Base-by-base conservation (phyloP, 2,113 vertebrate species). In the Ceyx cyanopectus region DNA sequence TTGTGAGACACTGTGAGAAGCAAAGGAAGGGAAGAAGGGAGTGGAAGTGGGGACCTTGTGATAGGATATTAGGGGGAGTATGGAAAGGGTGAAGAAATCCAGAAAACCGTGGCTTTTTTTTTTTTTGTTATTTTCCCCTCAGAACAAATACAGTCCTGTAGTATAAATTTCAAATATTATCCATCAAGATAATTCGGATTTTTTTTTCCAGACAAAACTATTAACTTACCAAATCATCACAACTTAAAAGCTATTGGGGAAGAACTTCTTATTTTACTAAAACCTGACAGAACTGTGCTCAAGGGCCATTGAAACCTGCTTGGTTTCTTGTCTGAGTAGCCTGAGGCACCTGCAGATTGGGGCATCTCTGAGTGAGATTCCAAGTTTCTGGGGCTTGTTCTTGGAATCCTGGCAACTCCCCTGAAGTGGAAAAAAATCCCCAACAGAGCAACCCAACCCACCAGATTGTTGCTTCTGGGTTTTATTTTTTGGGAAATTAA, bases 241-340 rank as follows among this genome's bases (percentile, higher is more conserved):
- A 86, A 54, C 40, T 12, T 58, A 60, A 67, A 56, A 74, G 16
- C 30, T 89, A 6, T 43, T 72, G 18, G 29, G 21, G 48, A 89
- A 30, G 37, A 86, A 65, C 0, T 1, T 82, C 40, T 76, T 43
- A 51, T 66, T 85, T 79, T 75, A 43, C 50, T 75, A 67, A 81
- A 93, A 57, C 20, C 26, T 79, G 69, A 46, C 57, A 72, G 53
- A 81, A 13, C 46, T 51, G 2, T 50, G 63, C 78, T 89, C 13
- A 50, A 51, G 68, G 76, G 84, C 51, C 40, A 8, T 20, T 50
- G 43, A 90, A 89, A 90, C 53, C 29, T 84, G 77, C 81, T 74
- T 81, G 66, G 53, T 40, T 87, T 92, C 69, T 80, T 95, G 32
- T 81, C 73, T 69, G 73, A 63, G 72, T 51, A 67, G 48, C 85